Conservation (phyloP, 2,113 vertebrate species). For the Nycticebus coucang region DNA sequence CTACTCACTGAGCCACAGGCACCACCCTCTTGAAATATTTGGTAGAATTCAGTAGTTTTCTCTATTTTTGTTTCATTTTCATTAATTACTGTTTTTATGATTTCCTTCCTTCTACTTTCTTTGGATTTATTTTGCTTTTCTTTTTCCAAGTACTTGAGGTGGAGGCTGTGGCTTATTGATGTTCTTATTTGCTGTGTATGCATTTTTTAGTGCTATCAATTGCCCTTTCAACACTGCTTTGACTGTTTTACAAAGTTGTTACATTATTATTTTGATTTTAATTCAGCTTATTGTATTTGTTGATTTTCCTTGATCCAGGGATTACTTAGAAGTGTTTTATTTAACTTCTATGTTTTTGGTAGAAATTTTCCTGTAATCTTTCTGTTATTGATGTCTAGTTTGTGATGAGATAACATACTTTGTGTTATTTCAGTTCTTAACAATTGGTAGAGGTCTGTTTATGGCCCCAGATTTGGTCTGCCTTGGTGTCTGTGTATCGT, state of each 20-base stretch:
- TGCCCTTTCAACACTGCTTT: not conserved
- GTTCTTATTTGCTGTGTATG: not conserved
- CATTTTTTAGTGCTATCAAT: not conserved
- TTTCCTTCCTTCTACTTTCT: not conserved
- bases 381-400: not conserved
- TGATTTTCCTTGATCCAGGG: not conserved
- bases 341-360: not conserved
- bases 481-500: not conserved
- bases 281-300: not conserved
- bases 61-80: not conserved
- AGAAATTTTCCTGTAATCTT: conserved; percentile 5
- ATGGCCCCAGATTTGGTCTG: not conserved
- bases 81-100: not conserved
- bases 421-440: not conserved
- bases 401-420: not conserved
- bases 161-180: not conserved
- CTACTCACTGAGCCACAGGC: too few relatives aligned
- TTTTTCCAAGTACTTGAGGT: not conserved
- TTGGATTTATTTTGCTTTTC: not conserved
- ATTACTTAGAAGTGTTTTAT: not conserved
- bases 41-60: not conserved
- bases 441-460: not conserved
- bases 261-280: not conserved
- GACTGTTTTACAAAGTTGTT: not conserved
- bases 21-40: not conserved